A percentile compares a stretch with the other conserved stretches of the same genome.
phyloP scores from a whole-genome alignment of 92 coral and sea anemone species.

The Virgularia gustaviana region DNA sequence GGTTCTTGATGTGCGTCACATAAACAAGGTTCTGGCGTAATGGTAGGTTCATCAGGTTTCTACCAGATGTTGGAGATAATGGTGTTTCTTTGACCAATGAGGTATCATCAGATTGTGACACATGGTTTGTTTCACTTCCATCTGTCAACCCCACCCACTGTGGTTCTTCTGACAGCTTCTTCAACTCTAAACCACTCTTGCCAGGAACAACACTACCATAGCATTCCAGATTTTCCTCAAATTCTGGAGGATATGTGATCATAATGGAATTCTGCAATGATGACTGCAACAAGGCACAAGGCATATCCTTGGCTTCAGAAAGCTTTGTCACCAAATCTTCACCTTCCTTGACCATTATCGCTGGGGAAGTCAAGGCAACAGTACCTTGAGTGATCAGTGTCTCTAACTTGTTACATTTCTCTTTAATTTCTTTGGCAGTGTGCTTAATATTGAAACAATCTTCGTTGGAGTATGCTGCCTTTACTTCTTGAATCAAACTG shows the following conservation, averaged over 20 bases:
- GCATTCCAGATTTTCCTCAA: neutral
- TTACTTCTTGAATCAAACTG: conserved; percentile 61
- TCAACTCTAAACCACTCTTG: conserved; percentile 55
- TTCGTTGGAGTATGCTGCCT: conserved; percentile 43
- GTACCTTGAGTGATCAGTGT: neutral
- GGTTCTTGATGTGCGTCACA: conserved; percentile 86
- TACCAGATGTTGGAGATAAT: neutral
- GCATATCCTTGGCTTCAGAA: conserved; percentile 56
- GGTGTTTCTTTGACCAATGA: neutral
- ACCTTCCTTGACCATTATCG: neutral
- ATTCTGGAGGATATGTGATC: conserved; percentile 13
- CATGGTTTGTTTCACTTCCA: conserved; percentile 10
- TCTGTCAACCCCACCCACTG: conserved; percentile 36
- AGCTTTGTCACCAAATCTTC: conserved; percentile 42
- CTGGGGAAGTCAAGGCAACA: neutral
- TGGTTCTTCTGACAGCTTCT: conserved; percentile 64
- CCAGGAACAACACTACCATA: conserved; percentile 4
- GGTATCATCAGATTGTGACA: neutral
- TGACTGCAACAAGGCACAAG: conserved; percentile 56
- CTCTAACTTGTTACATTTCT: conserved; percentile 53
- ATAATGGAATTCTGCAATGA: conserved; percentile 9
- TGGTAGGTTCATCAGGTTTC: conserved; percentile 10
- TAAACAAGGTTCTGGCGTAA: conserved; percentile 85
- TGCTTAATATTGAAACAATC: conserved; percentile 36
- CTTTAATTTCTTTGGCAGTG: conserved; percentile 50